Evolutionary conservation across 2,797 vertebrate genomes (phyloP).

Genomic region (Lateolabrax maculatus): DNA sequence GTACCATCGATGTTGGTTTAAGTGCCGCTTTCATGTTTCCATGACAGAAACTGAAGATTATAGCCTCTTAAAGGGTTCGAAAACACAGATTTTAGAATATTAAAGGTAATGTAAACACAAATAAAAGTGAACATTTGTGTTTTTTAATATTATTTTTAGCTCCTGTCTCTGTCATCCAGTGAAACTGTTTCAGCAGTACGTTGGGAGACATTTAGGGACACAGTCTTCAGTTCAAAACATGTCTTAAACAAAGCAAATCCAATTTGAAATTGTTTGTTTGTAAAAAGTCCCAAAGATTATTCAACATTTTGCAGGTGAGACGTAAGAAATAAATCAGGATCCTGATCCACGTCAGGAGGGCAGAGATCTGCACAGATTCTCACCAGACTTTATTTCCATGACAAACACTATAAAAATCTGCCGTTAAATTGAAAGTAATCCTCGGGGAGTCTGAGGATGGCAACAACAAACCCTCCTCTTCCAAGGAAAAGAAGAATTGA

Average conservation of each 20-base stretch:
- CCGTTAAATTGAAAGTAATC: not conserved
- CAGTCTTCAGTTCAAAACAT: not conserved
- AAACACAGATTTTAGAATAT: not conserved
- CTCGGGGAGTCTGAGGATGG: not conserved
- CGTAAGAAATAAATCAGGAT: not conserved
- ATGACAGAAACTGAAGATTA: not conserved
- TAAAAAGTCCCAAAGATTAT: not conserved
- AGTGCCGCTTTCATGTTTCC: conserved; percentile 3
- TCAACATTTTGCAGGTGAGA: not conserved
- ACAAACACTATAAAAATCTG: not conserved
- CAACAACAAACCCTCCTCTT: not conserved
- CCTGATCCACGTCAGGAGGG: not conserved
- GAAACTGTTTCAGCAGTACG: not conserved
- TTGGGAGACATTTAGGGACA: not conserved
- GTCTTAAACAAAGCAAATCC: not conserved
- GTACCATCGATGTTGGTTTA: no score
- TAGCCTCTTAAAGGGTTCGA: not conserved
- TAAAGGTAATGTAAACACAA: not conserved
- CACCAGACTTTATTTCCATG: not conserved
- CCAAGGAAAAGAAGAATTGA: not conserved
- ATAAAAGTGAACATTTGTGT: not conserved
- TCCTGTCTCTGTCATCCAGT: not conserved
- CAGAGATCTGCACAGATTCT: not conserved
- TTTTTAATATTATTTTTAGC: accelerated
- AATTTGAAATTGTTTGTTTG: not conserved